Conservation (phyloP, 2,888 invertebrate species). For the Lasioglossum marginatum region DNA sequence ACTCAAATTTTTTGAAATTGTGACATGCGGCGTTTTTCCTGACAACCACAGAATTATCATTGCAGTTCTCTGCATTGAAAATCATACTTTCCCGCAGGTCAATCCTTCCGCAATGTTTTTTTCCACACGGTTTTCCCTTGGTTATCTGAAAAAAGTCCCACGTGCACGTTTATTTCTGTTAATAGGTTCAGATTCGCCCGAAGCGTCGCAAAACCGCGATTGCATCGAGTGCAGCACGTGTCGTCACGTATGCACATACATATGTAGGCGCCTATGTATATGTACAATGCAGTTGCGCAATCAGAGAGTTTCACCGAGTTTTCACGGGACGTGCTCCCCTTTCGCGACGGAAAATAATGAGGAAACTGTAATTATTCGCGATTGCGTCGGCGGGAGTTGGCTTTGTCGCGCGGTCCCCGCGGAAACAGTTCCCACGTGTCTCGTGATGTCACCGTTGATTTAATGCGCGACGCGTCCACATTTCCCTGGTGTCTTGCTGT, state of each 20-base stretch:
- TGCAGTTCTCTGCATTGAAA: background rate
- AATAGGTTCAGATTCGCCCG: background rate
- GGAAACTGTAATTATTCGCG: conserved; percentile 48
- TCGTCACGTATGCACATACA: background rate
- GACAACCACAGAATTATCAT: too few species aligned
- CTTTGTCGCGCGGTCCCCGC: conserved; percentile 41
- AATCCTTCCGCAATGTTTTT: background rate
- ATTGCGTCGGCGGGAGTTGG: conserved; percentile 1
- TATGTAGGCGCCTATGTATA: background rate
- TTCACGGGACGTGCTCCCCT: conserved; percentile 34
- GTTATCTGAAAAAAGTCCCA: background rate
- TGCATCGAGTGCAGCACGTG: background rate
- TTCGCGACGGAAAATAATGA: conserved; percentile 53
- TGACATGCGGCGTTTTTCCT: too few species aligned
- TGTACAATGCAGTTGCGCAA: conserved; percentile 48
- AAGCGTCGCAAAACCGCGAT: background rate
- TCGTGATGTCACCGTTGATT: conserved; percentile 58
- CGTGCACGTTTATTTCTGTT: background rate
- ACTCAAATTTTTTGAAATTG: too few species aligned
- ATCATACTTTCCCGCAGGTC: background rate
- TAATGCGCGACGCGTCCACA: conserved; percentile 37
- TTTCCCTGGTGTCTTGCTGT: conserved; percentile 23
- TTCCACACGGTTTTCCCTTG: background rate
- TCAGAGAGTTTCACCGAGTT: conserved; percentile 54
- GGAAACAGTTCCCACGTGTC: conserved; percentile 54